Percentiles rank a stretch among this genome's conserved stretches.
Evolutionary conservation across 2,113 vertebrate genomes (phyloP).

Genomic region (Antennarius striatus): DNA sequence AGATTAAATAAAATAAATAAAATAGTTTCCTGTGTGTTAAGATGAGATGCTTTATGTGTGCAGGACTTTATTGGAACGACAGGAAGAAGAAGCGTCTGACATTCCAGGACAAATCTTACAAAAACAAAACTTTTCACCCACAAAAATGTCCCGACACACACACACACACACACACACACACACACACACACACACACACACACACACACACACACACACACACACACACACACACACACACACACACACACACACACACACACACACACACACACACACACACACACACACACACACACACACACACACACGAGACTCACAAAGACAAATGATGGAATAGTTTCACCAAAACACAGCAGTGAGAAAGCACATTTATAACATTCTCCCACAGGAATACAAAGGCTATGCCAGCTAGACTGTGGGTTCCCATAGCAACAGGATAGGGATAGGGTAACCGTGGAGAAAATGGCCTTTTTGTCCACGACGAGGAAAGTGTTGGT

Average conservation of each 20-base stretch:
- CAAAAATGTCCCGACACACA: constrained; percentile 19
- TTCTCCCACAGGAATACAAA: constrained; percentile 54
- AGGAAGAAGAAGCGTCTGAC: constrained; percentile 1
- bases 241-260: constrained; percentile 37
- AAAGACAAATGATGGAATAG: background rate
- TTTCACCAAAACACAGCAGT: constrained; percentile 2
- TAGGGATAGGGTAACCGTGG: constrained; percentile 11
- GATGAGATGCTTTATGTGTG: background rate
- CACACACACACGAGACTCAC: constrained; percentile 41
- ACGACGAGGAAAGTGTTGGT: constrained; percentile 19
- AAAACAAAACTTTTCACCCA: constrained; percentile 41
- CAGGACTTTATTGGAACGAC: background rate
- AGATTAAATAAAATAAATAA: no score
- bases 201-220: constrained; percentile 37
- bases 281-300: constrained; percentile 38
- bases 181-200: constrained; percentile 44
- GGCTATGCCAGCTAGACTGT: constrained; percentile 42
- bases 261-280: constrained; percentile 32
- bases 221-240: constrained; percentile 47
- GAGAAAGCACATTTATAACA: constrained; percentile 54
- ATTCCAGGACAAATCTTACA: constrained; percentile 33
- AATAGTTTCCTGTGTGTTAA: background rate
- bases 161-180: constrained; percentile 38
- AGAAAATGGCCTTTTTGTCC: constrained; percentile 53
- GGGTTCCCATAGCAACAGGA: constrained; percentile 69